Evolutionary conservation across 30 jellyfish, hydroid and myxozoan genomes (phyloP).

Genomic region (Rhopilema esculentum): DNA sequence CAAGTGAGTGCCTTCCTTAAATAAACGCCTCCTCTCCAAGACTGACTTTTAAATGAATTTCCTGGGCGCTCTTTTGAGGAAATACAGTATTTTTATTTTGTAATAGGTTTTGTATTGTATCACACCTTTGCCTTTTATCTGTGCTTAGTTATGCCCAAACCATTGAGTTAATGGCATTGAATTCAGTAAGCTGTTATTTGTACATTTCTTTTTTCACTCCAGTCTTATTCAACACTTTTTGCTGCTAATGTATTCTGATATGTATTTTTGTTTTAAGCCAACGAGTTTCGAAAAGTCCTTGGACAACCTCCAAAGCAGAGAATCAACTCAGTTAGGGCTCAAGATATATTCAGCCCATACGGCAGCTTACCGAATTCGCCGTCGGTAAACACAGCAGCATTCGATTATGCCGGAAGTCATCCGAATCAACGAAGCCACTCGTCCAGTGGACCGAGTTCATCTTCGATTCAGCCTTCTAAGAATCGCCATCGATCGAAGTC

Average conservation of each 20-base stretch:
- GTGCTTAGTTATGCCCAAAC: too few relatives aligned
- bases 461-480: conserved; percentile 62
- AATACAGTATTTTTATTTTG: too few relatives aligned
- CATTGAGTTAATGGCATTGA: too few relatives aligned
- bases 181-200: too few relatives aligned
- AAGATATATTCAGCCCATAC: conserved; percentile 68
- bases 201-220: too few relatives aligned
- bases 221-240: too few relatives aligned
- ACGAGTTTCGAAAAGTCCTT: conserved; percentile 49
- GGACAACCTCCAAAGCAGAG: conserved; percentile 60
- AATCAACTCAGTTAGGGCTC: conserved; percentile 55
- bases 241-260: background rate
- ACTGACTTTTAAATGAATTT: too few relatives aligned
- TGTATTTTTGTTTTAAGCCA: conserved; percentile 28
- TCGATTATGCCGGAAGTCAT: conserved; percentile 48
- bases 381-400: conserved; percentile 48
- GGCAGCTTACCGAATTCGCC: conserved; percentile 58
- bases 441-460: conserved; percentile 65
- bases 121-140: too few relatives aligned
- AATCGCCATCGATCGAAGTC: conserved; percentile 87
- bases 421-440: conserved; percentile 56
- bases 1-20: too few relatives aligned
- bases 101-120: too few relatives aligned
- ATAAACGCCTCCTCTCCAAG: too few relatives aligned
- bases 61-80: too few relatives aligned